Evolutionary conservation across 2,888 invertebrate species (phyloP), one percentile per base, ranked within the genome.

Genomic region (Sesamia inferens): DNA sequence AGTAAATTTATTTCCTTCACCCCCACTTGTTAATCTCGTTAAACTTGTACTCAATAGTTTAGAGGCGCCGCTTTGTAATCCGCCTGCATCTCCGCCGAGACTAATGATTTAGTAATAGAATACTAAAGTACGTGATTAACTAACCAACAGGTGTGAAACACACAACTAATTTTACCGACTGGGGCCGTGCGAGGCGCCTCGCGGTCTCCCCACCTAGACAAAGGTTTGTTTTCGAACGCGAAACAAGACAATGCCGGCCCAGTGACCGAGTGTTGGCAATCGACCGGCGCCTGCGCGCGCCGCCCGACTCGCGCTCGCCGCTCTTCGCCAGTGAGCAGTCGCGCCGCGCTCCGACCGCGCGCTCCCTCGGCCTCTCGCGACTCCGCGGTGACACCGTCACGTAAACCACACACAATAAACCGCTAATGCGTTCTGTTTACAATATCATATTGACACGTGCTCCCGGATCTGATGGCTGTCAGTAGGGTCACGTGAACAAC

Each of bases 191-290:
- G 80, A 88, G 94, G 95, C 95, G 95, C 95, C 95, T 93, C 86
- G 92, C 93, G 90, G 95, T 95, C 95, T 95, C 90, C 90, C 86
- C 83, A 74, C 82, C 83, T 84, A 93, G 94, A 95, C 94, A 94
- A 94, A 94, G 95, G 93, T 94, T 94, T 94, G 94, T 95, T 95
- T 94, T 94, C 90, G 90, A 91, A 89, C 89, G 88, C 90, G 89
- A 83, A 86, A 88, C 92, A 85, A 90, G 89, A 90, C 87, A 87
- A 87, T 90, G 86, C 82, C 94, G 94, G 92, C 96, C 96, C 94
- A 96, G 90, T 96, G 96, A 95, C 96, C 95, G 95, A 96, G 91
- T 95, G 93, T 89, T 89, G 85, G 85, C 88, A 89, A 96, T 96
- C 96, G 96, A 96, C 95, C 94, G 93, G 88, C 95, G 96, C 95